A percentile compares a stretch with the other conserved stretches of the same genome.
These are phyloP conservation scores for Drosophila murphyi DNA, from an alignment of 1,140 invertebrate genomes.

Conservation along the genomic window DNA sequence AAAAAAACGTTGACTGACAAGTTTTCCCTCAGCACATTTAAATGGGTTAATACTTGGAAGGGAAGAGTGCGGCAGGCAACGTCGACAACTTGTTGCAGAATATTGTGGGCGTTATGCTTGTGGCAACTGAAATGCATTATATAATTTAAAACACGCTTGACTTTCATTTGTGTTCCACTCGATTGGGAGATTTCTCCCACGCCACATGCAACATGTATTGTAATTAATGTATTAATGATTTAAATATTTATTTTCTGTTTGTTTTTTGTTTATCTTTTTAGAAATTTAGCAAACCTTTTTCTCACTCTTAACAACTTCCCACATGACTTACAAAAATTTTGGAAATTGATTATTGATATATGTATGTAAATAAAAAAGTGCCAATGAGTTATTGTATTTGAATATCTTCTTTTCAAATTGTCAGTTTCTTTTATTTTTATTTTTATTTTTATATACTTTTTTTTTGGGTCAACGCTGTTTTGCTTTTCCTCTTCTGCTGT, in stretches of 20 bases:
- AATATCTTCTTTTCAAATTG: slow-evolving; percentile 5
- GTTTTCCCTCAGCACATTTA: slow-evolving; percentile 55
- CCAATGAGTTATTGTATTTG: slow-evolving; percentile 22
- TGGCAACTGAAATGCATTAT: slow-evolving; percentile 27
- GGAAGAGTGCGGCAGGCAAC: not conserved
- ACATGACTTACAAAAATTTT: slow-evolving; percentile 8
- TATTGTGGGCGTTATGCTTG: slow-evolving; percentile 31
- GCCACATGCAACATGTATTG: not conserved
- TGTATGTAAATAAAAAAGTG: not conserved
- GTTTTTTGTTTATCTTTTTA: slow-evolving; percentile 7
- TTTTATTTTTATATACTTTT: slow-evolving; percentile 7
- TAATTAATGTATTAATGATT: not conserved
- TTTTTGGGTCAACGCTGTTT: slow-evolving; percentile 37
- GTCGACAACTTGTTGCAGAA: slow-evolving; percentile 3
- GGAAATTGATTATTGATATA: not conserved
- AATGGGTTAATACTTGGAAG: slow-evolving; percentile 45
- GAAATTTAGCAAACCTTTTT: slow-evolving; percentile 22
- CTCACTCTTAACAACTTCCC: slow-evolving; percentile 1
- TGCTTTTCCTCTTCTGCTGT: slow-evolving; percentile 18
- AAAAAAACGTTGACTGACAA: slow-evolving; percentile 41
- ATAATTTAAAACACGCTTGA: slow-evolving; percentile 37
- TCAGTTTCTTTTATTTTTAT: slow-evolving; percentile 14
- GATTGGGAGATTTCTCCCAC: slow-evolving; percentile 43
- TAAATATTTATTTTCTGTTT: slow-evolving; percentile 1
- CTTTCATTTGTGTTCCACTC: slow-evolving; percentile 47